Conservation (phyloP, 2,888 invertebrate genomes). For the Deroplatys truncata region DNA sequence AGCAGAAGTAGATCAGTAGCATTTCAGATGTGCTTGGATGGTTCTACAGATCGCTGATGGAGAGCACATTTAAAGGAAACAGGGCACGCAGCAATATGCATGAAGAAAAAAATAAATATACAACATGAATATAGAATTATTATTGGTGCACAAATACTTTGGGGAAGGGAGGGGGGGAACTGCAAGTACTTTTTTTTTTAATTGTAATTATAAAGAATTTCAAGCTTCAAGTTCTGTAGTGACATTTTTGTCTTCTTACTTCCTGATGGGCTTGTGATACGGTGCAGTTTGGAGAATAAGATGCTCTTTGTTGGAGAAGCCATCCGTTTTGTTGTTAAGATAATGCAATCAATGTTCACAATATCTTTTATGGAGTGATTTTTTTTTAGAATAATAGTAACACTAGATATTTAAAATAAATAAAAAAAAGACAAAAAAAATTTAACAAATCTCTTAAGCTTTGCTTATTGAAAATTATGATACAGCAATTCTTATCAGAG, state of each 20-base stretch:
- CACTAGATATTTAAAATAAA: conserved; percentile 9
- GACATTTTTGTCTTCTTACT: not conserved
- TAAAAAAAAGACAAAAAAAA: not conserved
- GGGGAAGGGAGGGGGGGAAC: not conserved
- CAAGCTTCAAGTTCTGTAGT: conserved; percentile 16
- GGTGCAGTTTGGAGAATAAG: conserved; percentile 12
- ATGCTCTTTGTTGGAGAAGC: not conserved
- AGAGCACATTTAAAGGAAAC: not conserved
- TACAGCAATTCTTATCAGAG: not conserved
- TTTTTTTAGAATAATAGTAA: conserved; percentile 9
- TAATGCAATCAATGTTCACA: conserved; percentile 10
- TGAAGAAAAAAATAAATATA: not conserved
- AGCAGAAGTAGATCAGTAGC: conserved; percentile 21
- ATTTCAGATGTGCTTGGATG: conserved; percentile 22
- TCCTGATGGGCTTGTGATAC: conserved; percentile 9
- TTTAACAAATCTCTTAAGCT: not conserved
- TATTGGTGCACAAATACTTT: conserved; percentile 23
- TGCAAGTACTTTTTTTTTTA: not conserved
- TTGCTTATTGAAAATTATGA: not conserved
- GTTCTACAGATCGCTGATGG: not conserved
- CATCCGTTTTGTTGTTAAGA: conserved; percentile 5
- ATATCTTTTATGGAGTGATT: conserved; percentile 20
- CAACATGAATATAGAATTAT: not conserved
- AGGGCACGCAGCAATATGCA: not conserved
- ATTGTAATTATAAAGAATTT: conserved; percentile 3